Percentiles rank a stretch among this genome's conserved stretches.
These are phyloP conservation scores for Leptoteleia sp. DNA, from an alignment of 1,140 invertebrate species.

Conservation along the genomic window DNA sequence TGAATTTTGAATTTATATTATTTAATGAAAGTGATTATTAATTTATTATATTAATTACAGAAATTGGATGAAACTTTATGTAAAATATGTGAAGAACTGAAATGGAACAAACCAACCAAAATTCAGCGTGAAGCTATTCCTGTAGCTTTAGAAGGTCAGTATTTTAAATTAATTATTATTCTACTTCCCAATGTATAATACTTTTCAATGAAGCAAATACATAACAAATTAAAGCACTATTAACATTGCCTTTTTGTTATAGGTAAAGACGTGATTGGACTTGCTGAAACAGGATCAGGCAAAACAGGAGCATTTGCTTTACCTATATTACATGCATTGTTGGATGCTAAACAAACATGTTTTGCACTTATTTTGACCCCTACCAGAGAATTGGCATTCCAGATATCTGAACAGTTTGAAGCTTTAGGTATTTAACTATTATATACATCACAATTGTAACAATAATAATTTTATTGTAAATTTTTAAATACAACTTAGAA, in stretches of 20 bases:
- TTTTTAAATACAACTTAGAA: too few relatives aligned
- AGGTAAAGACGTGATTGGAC: slow-evolving; percentile 96
- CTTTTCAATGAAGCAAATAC: too few relatives aligned
- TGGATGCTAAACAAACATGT: slow-evolving; percentile 95
- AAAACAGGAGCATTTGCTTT: slow-evolving; percentile 99
- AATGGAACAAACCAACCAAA: slow-evolving; percentile 96
- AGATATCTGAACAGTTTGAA: slow-evolving; percentile 97
- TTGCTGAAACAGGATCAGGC: slow-evolving; percentile 98
- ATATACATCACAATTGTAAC: too few relatives aligned
- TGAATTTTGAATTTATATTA: too few relatives aligned
- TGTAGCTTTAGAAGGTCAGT: slow-evolving; percentile 89
- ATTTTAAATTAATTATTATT: slow-evolving; percentile 1
- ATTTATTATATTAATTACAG: slow-evolving; percentile 78
- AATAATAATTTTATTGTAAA: too few relatives aligned
- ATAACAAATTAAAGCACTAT: too few relatives aligned
- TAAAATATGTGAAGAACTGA: slow-evolving; percentile 94
- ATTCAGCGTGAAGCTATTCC: slow-evolving; percentile 98
- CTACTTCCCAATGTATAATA: too few relatives aligned
- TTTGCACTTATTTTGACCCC: slow-evolving; percentile 97
- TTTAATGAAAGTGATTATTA: too few relatives aligned
- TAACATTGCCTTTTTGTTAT: too few relatives aligned
- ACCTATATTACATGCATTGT: slow-evolving; percentile 94
- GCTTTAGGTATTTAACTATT: slow-evolving; percentile 90
- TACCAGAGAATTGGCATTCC: slow-evolving; percentile 97
- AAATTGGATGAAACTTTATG: slow-evolving; percentile 95